Evolutionary conservation across 2,888 invertebrate species (phyloP).

Genomic region (Neoitamus cyanurus): DNA sequence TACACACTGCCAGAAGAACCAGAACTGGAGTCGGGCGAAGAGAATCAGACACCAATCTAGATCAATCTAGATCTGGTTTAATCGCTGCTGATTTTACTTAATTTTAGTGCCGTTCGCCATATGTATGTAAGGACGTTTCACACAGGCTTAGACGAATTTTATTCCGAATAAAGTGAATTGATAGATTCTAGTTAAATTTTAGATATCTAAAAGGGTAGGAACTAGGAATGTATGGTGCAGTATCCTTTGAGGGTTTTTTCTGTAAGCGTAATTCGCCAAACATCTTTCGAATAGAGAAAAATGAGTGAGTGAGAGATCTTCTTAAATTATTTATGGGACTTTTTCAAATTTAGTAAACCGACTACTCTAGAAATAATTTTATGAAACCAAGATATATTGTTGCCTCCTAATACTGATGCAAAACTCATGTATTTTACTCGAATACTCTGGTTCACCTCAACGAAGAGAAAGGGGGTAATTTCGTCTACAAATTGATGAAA

Average conservation of each 20-base stretch:
- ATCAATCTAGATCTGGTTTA: neutral
- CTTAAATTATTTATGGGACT: neutral
- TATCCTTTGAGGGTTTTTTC: neutral
- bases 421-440: no score
- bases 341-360: neutral
- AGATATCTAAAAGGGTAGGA: neutral
- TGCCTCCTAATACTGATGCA: no score
- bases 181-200: neutral
- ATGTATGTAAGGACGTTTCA: neutral
- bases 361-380: no score
- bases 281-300: neutral
- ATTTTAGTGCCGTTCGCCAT: neutral
- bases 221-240: neutral
- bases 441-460: no score
- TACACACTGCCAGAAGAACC: constrained; percentile 71
- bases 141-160: neutral
- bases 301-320: neutral
- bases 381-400: no score
- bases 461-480: no score
- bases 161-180: neutral
- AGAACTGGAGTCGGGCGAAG: constrained; percentile 69
- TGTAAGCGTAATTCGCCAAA: neutral
- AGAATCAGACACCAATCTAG: constrained; percentile 52
- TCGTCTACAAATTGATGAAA: no score
- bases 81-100: neutral